Conservation (phyloP, 2,113 vertebrate genomes). For the Phrynocephalus versicolor region DNA sequence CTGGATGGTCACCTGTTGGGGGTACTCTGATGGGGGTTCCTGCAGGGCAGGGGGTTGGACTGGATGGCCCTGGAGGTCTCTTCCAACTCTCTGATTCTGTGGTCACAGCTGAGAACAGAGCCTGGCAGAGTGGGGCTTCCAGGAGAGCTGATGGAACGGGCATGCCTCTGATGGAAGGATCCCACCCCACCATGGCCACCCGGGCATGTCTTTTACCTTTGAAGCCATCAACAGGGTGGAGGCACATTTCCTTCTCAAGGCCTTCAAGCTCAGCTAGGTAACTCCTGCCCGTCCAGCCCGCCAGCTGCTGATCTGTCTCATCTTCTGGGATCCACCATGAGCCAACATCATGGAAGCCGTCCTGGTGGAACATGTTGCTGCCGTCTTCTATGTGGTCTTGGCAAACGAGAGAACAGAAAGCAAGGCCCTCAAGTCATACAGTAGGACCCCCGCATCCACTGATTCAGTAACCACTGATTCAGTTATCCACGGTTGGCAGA, state of each 20-base stretch:
- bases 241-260: neutral
- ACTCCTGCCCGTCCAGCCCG: neutral
- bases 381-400: constrained; percentile 14
- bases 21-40: too few relatives aligned
- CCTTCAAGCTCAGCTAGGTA: constrained; percentile 26
- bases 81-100: too few relatives aligned
- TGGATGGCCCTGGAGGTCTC: too few relatives aligned
- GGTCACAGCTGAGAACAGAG: too few relatives aligned
- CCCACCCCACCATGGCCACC: neutral
- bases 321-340: constrained; percentile 12
- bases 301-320: neutral
- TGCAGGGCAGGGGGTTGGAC: too few relatives aligned
- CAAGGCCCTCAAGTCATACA: neutral
- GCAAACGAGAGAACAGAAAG: too few relatives aligned
- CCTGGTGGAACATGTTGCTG: constrained; percentile 3
- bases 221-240: neutral
- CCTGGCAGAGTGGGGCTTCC: too few relatives aligned
- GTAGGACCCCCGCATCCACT: too few relatives aligned
- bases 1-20: too few relatives aligned
- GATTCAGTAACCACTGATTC: too few relatives aligned
- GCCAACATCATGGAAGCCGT: constrained; percentile 16
- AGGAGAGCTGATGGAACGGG: too few relatives aligned
- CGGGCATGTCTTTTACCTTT: neutral
- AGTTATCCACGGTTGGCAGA: too few relatives aligned
- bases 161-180: neutral